Evolutionary conservation across 2,888 invertebrate species (phyloP).

Genomic region (Drosophila merina): DNA sequence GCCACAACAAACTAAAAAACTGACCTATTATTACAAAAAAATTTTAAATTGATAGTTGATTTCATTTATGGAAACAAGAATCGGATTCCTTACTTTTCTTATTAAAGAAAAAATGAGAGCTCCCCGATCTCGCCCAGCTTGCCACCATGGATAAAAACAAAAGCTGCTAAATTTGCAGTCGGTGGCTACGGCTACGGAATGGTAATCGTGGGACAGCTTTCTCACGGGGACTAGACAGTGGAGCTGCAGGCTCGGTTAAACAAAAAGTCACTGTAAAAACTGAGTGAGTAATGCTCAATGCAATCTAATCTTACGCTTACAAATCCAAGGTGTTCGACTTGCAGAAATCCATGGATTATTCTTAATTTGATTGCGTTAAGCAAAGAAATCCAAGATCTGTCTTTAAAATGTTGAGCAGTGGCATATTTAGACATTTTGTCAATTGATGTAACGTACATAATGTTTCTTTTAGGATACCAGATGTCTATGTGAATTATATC

Average conservation of each 20-base stretch:
- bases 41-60: constrained; percentile 67
- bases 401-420: too few relatives aligned
- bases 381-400: too few relatives aligned
- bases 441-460: too few relatives aligned
- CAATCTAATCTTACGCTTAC: constrained; percentile 38
- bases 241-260: constrained; percentile 67
- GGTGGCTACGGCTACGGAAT: constrained; percentile 86
- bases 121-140: constrained; percentile 89
- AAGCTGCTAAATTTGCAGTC: constrained; percentile 90
- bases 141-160: constrained; percentile 87
- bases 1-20: constrained; percentile 86
- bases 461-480: too few relatives aligned
- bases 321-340: constrained; percentile 41
- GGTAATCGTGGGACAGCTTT: constrained; percentile 84
- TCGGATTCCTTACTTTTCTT: not conserved
- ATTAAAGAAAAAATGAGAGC: constrained; percentile 85
- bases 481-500: too few relatives aligned
- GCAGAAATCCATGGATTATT: constrained; percentile 87
- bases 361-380: too few relatives aligned
- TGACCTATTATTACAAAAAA: constrained; percentile 88
- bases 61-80: not conserved
- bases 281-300: constrained; percentile 73
- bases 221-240: constrained; percentile 49
- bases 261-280: constrained; percentile 77
- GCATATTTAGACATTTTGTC: too few relatives aligned